Evolutionary conservation across 2,113 vertebrate genomes (phyloP).

Genomic region (Polypterus senegalus): DNA sequence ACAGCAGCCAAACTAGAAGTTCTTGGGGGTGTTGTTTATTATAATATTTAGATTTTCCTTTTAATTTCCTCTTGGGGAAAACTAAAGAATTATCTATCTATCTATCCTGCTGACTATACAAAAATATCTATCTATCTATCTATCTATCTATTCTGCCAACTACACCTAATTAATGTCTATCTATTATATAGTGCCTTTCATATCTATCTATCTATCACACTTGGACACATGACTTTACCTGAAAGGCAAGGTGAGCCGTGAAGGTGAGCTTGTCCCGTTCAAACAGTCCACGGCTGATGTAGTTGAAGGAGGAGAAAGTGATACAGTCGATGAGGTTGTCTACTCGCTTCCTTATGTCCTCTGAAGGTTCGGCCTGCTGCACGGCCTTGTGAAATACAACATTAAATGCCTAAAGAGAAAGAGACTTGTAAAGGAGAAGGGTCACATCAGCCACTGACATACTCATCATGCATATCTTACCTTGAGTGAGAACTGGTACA

Average conservation of each 20-base stretch:
- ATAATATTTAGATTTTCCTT: too few species aligned
- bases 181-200: too few species aligned
- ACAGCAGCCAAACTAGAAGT: too few species aligned
- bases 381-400: constrained; percentile 38
- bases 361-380: constrained; percentile 40
- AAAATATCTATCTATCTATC: too few species aligned
- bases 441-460: constrained; percentile 25
- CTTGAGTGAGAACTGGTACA: constrained; percentile 59
- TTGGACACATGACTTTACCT: constrained; percentile 9
- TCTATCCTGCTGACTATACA: too few species aligned
- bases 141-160: too few species aligned
- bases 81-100: too few species aligned
- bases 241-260: constrained; percentile 50
- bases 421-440: constrained; percentile 15
- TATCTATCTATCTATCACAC: too few species aligned
- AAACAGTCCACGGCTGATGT: constrained; percentile 52
- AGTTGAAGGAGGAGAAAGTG: constrained; percentile 54
- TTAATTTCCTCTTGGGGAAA: too few species aligned
- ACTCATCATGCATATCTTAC: constrained; percentile 29
- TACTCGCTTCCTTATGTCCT: constrained; percentile 41
- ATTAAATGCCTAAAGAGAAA: constrained; percentile 28
- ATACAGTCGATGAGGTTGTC: constrained; percentile 44
- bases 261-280: constrained; percentile 59
- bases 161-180: too few species aligned
- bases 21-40: too few species aligned